Base-by-base conservation (phyloP, 2,888 invertebrate species). In the Nomada lathburiana region DNA sequence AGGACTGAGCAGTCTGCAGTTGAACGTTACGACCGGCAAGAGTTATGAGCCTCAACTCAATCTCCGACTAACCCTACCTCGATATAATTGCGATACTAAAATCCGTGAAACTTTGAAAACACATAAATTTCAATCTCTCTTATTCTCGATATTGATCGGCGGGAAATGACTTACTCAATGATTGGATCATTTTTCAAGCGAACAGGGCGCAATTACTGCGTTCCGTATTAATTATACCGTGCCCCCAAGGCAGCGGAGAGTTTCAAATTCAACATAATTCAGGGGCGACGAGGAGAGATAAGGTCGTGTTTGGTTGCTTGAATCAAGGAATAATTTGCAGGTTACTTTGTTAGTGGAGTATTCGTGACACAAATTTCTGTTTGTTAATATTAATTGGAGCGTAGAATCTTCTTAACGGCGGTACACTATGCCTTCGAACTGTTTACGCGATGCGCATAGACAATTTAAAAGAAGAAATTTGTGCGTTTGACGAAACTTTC, bases 21-120 rank as follows among this genome's bases (percentile, higher is more conserved):
- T 91, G 91, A 91, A 89, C 87, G 91, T 91, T 91, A 91, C 91
- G 91, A 91, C 90, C 89, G 71, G 53, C 87, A 87, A 90, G 91
- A 91, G 89, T 91, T 91, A 91, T 89, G 91, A 88, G 90, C 91
- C 87, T 82, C 86, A 78, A 90, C 90, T 91, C 91, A 91, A 91
- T 91, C 91, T 91, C 90, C 88, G 88, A 82, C 76, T 76, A 44
- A 42, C 60, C 62, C 80, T 57, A 74, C 79, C 86, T 79, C 85
- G 82, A 86, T 86, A 88, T 88, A 90, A 90, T 90, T 89, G 87
- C 89, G 79, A 89, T 88, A 89, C 87, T 85, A 84, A 89, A 90
- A 87, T 86, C 80, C 76, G 63, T 64, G 75, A 72, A 88, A 89
- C 86, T 84, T 86, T 59, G 80, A 62, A 84, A 80, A 82, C 75